Conservation (phyloP, 1,140 invertebrate species). For the Drosophila baimaii region DNA sequence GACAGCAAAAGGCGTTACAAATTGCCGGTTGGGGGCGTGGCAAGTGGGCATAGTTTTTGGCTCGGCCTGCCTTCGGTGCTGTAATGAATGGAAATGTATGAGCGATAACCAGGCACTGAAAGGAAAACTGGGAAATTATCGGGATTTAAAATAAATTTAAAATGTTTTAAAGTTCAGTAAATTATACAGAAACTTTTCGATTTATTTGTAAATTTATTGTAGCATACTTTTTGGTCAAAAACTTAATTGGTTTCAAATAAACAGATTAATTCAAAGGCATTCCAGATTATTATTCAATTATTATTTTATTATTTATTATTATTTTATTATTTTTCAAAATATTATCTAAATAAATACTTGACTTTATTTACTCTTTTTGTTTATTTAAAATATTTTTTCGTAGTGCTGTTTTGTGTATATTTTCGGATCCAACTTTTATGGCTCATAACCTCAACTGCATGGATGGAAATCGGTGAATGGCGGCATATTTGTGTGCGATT, state of each 20-base stretch:
- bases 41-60: conserved; percentile 60
- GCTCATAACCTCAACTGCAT: conserved; percentile 59
- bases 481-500: conserved; percentile 44
- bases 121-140: not conserved
- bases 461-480: conserved; percentile 56
- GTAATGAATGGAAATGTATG: conserved; percentile 63
- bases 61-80: conserved; percentile 8
- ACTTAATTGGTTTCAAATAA: not conserved
- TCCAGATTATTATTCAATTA: not conserved
- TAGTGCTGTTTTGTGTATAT: conserved; percentile 33
- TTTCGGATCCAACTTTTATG: conserved; percentile 55
- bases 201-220: not conserved
- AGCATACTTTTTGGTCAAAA: not conserved
- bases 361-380: not conserved
- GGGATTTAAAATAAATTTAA: not conserved
- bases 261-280: accelerated
- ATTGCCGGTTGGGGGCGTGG: conserved; percentile 49
- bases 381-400: conserved; percentile 3
- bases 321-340: no score
- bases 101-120: conserved; percentile 57
- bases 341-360: no score
- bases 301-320: no score
- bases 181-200: no score
- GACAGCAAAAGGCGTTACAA: conserved; percentile 65
- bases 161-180: no score